Base-by-base conservation (phyloP, 2,113 vertebrate species). In the Paratilapia polleni region DNA sequence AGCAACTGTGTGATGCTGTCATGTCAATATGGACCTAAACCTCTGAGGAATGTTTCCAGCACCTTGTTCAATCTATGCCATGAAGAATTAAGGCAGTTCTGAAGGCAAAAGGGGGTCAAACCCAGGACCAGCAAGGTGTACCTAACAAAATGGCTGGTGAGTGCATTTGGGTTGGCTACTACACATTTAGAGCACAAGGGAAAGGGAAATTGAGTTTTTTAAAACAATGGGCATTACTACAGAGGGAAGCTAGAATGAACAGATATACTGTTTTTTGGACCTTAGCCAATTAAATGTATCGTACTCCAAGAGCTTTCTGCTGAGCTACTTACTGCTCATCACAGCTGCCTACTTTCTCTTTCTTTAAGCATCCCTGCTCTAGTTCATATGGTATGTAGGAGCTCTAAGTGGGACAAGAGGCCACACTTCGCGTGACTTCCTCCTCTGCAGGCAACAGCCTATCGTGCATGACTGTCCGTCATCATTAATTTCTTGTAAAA, bases 401-500 rank as follows among this genome's bases (percentile, higher is more conserved):
- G 20, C 19, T 66, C 12, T 61, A 54, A 62, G 31, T 47, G 64
- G 54, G 75, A 89, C 74, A 36, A 70, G 54, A 88, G 12, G 34
- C 38, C 36, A 87, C 88, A 81, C 92, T 92, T 93, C 83, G 91
- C 92, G 89, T 95, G 94, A 24, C 94, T 91, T 95, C 83, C 88
- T 83, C 74, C 84, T 90, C 90, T 84, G 91, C 92, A 82, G 89
- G 87, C 88, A 75, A 26, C 10, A 73, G 82, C 89, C 90, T 20
- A 54, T 91, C 88, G 31, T 87, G 92, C 95, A 36, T 83, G 90
- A 92, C 93, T 94, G 93, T 92, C 94, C 3, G 6, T 96, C 85
- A 89, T 96, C 95, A 93, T 97, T 95, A 96, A 77, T 90, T 86
- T 92, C 91, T 93, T 92, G 90, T 93, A 93, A 94, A 90, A 96